Percentiles rank a stretch among this genome's conserved stretches.
phyloP scores from a whole-genome alignment of 2,113 vertebrate species.

The Ellobius talpinus region DNA sequence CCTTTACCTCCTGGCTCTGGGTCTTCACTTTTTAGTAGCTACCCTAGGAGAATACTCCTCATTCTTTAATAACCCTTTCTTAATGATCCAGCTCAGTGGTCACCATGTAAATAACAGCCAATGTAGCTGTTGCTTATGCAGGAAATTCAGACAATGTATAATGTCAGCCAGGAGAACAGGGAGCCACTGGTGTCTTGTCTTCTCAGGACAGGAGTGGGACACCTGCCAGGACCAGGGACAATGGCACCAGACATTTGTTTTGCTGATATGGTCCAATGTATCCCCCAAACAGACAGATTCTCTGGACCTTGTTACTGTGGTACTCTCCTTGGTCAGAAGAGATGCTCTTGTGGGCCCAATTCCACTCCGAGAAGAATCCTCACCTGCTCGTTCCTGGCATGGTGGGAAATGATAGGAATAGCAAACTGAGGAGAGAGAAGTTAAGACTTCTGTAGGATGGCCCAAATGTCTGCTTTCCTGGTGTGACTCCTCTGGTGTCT shows the following conservation, averaged over 20 bases:
- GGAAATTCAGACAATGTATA: neutral
- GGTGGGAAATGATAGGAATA: neutral
- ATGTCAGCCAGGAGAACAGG: neutral
- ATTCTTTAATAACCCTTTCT: neutral
- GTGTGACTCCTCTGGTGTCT: neutral
- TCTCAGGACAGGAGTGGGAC: neutral
- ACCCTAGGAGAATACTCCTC: neutral
- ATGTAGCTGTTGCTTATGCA: neutral
- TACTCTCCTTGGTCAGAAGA: constrained; percentile 13
- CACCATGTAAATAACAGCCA: neutral
- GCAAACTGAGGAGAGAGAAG: neutral
- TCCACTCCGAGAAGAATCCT: neutral
- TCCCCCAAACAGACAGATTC: neutral
- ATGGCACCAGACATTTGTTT: fast-evolving
- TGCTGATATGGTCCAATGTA: neutral
- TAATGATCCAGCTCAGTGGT: neutral
- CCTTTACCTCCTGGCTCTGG: neutral
- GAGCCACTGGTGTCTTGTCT: neutral
- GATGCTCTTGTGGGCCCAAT: neutral
- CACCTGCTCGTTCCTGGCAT: neutral
- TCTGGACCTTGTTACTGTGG: neutral
- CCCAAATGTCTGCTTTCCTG: neutral
- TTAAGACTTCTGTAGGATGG: neutral
- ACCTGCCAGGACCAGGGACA: neutral
- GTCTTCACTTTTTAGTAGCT: neutral